Conservation (phyloP, 2,113 vertebrate species). For the Nerophis lumbriciformis region DNA sequence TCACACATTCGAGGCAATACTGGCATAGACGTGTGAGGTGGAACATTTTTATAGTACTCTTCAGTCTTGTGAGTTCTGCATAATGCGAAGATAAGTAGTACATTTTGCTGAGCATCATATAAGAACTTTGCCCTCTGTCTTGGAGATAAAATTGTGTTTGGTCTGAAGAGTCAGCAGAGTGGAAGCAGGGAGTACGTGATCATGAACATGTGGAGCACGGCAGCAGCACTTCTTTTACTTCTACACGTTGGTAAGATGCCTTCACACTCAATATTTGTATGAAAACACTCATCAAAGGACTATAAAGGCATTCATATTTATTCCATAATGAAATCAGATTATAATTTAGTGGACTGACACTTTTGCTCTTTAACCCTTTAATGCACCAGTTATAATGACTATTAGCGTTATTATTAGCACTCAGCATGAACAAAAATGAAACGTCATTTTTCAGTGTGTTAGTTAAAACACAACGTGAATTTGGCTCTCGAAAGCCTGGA, state of each 20-base stretch:
- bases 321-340: too few relatives aligned
- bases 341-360: neutral
- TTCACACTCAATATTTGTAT: too few relatives aligned
- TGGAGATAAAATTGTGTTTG: conserved; percentile 53
- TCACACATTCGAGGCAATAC: neutral
- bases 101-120: neutral
- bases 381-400: too few relatives aligned
- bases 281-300: too few relatives aligned
- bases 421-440: too few relatives aligned
- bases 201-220: conserved; percentile 55
- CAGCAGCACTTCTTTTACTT: conserved; percentile 47
- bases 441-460: too few relatives aligned
- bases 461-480: too few relatives aligned
- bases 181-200: neutral
- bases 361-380: neutral
- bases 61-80: conserved; percentile 10
- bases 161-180: conserved; percentile 3
- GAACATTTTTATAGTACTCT: neutral
- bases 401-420: too few relatives aligned
- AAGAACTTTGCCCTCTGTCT: conserved; percentile 34
- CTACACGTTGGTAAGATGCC: conserved; percentile 56
- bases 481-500: too few relatives aligned
- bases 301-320: too few relatives aligned
- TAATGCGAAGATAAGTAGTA: neutral
- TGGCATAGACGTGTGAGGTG: conserved; percentile 40